These are phyloP conservation scores for Archivesica marissinica DNA, from an alignment of 1,140 invertebrate species.

Conservation along the genomic window DNA sequence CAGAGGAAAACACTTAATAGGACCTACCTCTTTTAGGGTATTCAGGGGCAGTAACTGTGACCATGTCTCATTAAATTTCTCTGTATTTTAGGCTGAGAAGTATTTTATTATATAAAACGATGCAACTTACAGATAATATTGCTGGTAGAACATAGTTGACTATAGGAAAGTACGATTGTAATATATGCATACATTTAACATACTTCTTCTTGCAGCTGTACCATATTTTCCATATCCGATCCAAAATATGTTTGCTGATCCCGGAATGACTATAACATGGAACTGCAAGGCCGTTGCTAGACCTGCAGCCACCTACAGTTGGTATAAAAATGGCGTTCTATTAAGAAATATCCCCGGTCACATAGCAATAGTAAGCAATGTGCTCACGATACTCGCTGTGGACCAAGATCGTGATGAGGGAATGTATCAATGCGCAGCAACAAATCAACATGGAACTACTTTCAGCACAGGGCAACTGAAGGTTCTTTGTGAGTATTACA, in stretches of 20 bases:
- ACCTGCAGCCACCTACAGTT: constrained; percentile 95
- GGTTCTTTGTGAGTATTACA: constrained; percentile 84
- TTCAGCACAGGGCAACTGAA: constrained; percentile 95
- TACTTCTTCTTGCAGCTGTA: constrained; percentile 86
- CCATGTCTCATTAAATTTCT: no score
- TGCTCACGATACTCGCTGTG: constrained; percentile 37
- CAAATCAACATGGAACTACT: constrained; percentile 93
- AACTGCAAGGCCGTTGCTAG: constrained; percentile 98
- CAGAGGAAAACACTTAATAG: no score
- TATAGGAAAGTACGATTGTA: no score
- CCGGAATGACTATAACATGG: constrained; percentile 92
- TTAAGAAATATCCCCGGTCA: constrained; percentile 17
- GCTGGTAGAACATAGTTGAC: no score
- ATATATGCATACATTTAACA: no score
- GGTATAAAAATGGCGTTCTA: constrained; percentile 88
- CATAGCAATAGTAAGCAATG: constrained; percentile 30
- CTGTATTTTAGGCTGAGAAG: no score
- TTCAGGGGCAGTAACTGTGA: no score
- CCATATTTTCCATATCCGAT: constrained; percentile 97
- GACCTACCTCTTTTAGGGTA: no score
- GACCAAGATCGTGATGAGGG: constrained; percentile 83
- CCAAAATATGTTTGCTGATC: constrained; percentile 94
- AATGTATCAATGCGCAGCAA: constrained; percentile 97
- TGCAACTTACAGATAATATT: no score
- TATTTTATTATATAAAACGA: no score